These are phyloP conservation scores for Calliphora vomitoria DNA, from an alignment of 2,888 invertebrate species.

Conservation along the genomic window DNA sequence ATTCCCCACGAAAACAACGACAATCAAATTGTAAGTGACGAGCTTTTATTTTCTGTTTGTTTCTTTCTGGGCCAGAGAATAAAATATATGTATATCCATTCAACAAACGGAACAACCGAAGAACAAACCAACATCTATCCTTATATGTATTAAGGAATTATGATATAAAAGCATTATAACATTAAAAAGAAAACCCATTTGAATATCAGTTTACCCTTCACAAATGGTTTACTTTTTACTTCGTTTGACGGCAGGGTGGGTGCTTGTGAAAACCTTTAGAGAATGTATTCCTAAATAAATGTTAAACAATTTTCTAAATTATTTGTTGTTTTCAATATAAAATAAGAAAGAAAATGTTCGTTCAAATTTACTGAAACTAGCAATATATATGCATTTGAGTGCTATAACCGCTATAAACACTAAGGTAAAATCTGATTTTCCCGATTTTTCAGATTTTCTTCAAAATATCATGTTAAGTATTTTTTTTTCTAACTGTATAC, in stretches of 20 bases:
- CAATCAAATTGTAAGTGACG: constrained; percentile 50
- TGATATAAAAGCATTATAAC: constrained; percentile 62
- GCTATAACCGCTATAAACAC: no score
- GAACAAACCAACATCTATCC: constrained; percentile 42
- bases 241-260: not conserved
- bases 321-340: no score
- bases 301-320: no score
- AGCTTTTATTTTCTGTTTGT: constrained; percentile 31
- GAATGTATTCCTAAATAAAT: constrained; percentile 3
- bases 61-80: not conserved
- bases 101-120: constrained; percentile 33
- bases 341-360: no score
- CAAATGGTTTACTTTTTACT: constrained; percentile 45
- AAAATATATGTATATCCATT: constrained; percentile 35
- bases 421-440: no score
- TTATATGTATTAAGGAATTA: constrained; percentile 51
- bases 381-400: no score
- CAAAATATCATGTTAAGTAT: no score
- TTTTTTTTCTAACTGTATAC: no score
- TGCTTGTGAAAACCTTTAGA: not conserved
- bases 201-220: constrained; percentile 66
- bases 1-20: constrained; percentile 60
- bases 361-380: no score
- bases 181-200: constrained; percentile 62
- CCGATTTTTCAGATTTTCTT: no score